Percentiles rank a stretch among this genome's conserved stretches.
These are phyloP conservation scores for Tetanocera ferruginea DNA, from an alignment of 2,888 invertebrate genomes.

Conservation along the genomic window DNA sequence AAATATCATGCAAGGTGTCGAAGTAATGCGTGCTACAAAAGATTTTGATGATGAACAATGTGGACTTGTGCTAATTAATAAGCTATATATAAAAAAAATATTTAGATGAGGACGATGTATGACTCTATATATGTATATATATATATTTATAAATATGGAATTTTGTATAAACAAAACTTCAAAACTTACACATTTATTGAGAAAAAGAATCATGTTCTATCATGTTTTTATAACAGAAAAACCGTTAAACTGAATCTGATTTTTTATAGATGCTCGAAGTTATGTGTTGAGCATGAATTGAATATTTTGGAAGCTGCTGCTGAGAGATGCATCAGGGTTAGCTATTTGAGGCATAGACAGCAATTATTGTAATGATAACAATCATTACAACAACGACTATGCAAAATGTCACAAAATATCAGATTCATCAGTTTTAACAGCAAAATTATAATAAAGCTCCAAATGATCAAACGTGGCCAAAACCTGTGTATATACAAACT, in stretches of 20 bases:
- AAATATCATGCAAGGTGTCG: too few species aligned
- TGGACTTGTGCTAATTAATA: too few species aligned
- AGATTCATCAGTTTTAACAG: slow-evolving; percentile 52
- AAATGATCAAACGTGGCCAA: slow-evolving; percentile 54
- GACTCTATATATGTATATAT: too few species aligned
- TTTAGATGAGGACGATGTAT: too few species aligned
- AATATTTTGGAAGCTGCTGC: not conserved
- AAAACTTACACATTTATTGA: too few species aligned
- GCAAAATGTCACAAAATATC: slow-evolving; percentile 47
- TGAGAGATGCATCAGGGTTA: slow-evolving; percentile 34
- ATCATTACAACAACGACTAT: slow-evolving; percentile 22
- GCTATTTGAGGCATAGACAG: slow-evolving; percentile 41
- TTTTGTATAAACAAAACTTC: too few species aligned
- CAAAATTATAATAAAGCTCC: slow-evolving; percentile 54
- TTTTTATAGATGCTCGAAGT: too few species aligned
- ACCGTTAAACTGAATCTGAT: not conserved
- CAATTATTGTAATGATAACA: slow-evolving; percentile 30
- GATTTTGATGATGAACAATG: too few species aligned
- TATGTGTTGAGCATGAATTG: not conserved
- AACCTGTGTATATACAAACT: slow-evolving; percentile 49
- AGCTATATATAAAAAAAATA: too few species aligned
- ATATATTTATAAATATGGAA: too few species aligned
- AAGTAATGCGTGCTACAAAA: too few species aligned
- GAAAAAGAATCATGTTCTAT: too few species aligned
- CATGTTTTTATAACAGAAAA: not conserved